Evolutionary conservation across 2,797 vertebrate species (phyloP).

Genomic region (Babyrousa celebensis): DNA sequence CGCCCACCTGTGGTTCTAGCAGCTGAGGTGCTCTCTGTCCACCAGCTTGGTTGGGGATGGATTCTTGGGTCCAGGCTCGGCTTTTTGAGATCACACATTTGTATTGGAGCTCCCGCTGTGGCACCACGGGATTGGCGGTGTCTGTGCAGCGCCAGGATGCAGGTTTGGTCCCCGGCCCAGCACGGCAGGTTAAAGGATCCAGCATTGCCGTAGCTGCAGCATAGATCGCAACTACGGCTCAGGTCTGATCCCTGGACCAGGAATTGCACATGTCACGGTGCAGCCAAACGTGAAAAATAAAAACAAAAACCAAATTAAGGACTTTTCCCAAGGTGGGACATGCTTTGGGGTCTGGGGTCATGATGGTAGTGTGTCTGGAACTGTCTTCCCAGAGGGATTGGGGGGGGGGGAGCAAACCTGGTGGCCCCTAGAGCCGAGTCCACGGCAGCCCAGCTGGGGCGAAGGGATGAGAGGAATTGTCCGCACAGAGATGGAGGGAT

Average conservation of each 20-base stretch:
- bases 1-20: not conserved
- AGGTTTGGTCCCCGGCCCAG: too few species aligned
- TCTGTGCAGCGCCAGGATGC: too few species aligned
- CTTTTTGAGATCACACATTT: accelerated
- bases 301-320: not conserved
- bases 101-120: too few species aligned
- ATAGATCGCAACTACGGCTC: too few species aligned
- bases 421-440: not conserved
- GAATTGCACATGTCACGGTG: too few species aligned
- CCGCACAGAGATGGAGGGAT: not conserved
- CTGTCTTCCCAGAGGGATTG: not conserved
- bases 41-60: too few species aligned
- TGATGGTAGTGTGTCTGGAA: not conserved
- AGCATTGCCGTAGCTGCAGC: too few species aligned
- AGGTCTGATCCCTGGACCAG: too few species aligned
- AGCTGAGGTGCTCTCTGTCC: accelerated
- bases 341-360: not conserved
- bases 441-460: not conserved
- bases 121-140: too few species aligned
- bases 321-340: accelerated
- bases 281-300: too few species aligned
- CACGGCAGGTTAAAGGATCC: too few species aligned
- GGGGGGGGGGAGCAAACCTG: not conserved
- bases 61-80: not conserved
- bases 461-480: not conserved